Evolutionary conservation across 1,140 invertebrate species (phyloP).

Genomic region (Drosophila persimilis): DNA sequence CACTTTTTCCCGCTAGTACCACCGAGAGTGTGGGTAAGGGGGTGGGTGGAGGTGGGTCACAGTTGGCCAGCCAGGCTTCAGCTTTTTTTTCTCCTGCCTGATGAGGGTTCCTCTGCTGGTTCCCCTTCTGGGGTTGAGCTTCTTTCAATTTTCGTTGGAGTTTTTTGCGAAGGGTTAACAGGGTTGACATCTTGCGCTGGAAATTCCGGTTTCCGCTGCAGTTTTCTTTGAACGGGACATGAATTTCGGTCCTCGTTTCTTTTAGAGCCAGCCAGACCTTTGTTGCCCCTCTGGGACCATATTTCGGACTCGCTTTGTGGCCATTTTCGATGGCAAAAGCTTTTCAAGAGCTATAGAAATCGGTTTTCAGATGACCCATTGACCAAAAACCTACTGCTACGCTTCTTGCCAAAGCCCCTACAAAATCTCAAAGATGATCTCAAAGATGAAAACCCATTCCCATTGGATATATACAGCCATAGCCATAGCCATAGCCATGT

Average conservation of each 20-base stretch:
- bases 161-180: constrained; percentile 43
- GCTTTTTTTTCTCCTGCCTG: constrained; percentile 53
- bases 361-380: no score
- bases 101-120: constrained; percentile 66
- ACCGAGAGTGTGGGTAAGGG: neutral
- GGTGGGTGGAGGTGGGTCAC: constrained; percentile 50
- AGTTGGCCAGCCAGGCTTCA: constrained; percentile 53
- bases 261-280: constrained; percentile 14
- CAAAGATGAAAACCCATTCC: no score
- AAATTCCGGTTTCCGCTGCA: constrained; percentile 78
- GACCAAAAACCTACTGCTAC: no score
- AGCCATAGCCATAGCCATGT: neutral
- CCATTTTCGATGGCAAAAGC: constrained; percentile 12
- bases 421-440: no score
- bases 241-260: constrained; percentile 25
- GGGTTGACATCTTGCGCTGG: constrained; percentile 77
- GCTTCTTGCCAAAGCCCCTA: no score
- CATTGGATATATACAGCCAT: neutral
- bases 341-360: neutral
- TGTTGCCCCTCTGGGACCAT: constrained; percentile 37
- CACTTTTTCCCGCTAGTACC: constrained; percentile 30
- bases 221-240: constrained; percentile 67
- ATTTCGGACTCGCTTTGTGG: constrained; percentile 34
- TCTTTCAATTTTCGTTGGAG: constrained; percentile 45
- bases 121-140: constrained; percentile 45